Base-by-base conservation (phyloP, 2,113 vertebrate genomes). In the Ellobius talpinus region DNA sequence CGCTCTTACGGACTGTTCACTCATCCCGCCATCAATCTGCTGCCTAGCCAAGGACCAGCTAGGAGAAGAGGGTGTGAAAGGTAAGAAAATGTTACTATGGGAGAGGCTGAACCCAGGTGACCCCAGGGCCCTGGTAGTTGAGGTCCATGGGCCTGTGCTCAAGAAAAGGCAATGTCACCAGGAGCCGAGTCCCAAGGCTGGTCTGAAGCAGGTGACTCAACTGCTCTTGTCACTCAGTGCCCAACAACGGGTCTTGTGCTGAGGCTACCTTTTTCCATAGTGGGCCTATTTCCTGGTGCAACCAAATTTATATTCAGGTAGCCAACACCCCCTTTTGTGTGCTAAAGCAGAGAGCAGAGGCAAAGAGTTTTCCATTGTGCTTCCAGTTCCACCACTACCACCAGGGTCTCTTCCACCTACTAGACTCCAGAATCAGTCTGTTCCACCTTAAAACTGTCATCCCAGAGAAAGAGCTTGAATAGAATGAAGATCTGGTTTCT, bases 141-240 rank as follows among this genome's bases (percentile, higher is more conserved):
- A 85, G 55, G 92, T 85, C 89, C 65, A 74, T 81, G 66, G 58
- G 58, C 29, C 91, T 68, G 29, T 61, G 87, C 76, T 88, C 89
- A 93, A 50, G 89, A 65, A 93, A 92, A 94, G 45, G 76, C 84
- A 91, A 88, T 58, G 42, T 86, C 66, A 82, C 81, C 88, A 72
- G 72, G 68, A 31, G 29, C 4, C 12, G 19, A 63, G 21, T 61
- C 50, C 36, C 63, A 63, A 61, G 61, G 92, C 73, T 84, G 78
- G 72, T 81, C 95, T 86, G 1, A 1, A 94, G 86, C 82, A 96
- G 72, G 14, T 86, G 65, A 73, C 39, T 31, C 33, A n/a, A 10
- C 55, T 90, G 76, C 19, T 85, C 47, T 36, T 81, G 52, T 66
- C 93, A 85, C 36, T 97, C 84, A 14, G 0, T 52, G 76, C 36